Evolutionary conservation across 2,888 invertebrate genomes (phyloP).

Genomic region (Sialis fuliginosa): DNA sequence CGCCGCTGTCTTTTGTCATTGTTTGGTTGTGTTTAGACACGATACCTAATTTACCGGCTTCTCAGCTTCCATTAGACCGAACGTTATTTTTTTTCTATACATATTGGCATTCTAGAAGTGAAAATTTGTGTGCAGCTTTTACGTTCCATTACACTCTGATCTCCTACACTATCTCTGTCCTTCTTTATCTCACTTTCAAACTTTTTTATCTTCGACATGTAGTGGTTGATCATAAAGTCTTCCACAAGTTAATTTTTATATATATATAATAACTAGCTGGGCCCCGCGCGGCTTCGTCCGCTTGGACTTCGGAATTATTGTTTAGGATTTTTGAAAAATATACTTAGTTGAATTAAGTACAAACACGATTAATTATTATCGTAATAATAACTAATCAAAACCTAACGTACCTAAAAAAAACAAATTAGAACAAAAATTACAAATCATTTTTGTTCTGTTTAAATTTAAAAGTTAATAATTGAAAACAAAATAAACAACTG

Average conservation of each 20-base stretch:
- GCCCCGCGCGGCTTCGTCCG: too few relatives aligned
- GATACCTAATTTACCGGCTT: neutral
- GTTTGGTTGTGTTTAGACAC: neutral
- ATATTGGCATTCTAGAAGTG: conserved; percentile 2
- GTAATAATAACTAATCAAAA: too few relatives aligned
- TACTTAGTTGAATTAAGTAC: too few relatives aligned
- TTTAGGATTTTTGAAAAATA: too few relatives aligned
- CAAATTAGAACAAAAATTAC: too few relatives aligned
- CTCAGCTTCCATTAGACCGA: neutral
- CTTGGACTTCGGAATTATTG: too few relatives aligned
- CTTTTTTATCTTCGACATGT: neutral
- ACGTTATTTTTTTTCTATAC: neutral
- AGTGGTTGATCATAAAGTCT: neutral
- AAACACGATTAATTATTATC: too few relatives aligned
- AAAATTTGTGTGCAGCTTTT: conserved; percentile 4
- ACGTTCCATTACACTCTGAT: conserved; percentile 6
- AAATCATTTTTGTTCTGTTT: too few relatives aligned
- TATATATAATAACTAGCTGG: neutral
- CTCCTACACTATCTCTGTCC: neutral
- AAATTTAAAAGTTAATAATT: too few relatives aligned
- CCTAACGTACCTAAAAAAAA: too few relatives aligned
- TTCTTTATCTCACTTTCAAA: neutral
- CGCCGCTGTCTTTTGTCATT: neutral
- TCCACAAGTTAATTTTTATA: neutral
- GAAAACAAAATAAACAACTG: too few relatives aligned